Conservation (phyloP, 2,888 invertebrate species). For the Drosophila kanekoi region DNA sequence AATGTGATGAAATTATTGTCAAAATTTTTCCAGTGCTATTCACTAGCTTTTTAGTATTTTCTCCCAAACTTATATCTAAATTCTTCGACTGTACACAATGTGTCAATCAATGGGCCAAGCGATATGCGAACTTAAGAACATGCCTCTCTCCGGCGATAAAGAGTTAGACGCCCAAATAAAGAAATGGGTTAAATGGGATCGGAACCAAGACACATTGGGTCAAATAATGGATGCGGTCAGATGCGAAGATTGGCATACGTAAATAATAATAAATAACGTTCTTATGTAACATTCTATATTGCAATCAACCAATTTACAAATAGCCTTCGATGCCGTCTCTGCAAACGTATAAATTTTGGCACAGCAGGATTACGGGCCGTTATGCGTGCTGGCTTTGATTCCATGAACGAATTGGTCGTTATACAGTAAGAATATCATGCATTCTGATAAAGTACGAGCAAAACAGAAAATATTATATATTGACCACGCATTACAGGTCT, state of each 20-base stretch:
- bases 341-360: slow-evolving; percentile 92
- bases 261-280: not conserved
- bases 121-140: slow-evolving; percentile 55
- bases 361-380: slow-evolving; percentile 96
- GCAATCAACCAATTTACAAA: not conserved
- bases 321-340: slow-evolving; percentile 88
- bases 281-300: too few relatives aligned
- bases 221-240: slow-evolving; percentile 88
- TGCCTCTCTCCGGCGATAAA: slow-evolving; percentile 69
- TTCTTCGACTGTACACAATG: slow-evolving; percentile 30
- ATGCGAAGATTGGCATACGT: slow-evolving; percentile 86
- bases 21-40: slow-evolving; percentile 5
- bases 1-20: slow-evolving; percentile 16
- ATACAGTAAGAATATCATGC: slow-evolving; percentile 87
- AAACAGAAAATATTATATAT: not conserved
- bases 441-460: not conserved
- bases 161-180: slow-evolving; percentile 89
- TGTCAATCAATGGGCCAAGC: slow-evolving; percentile 48
- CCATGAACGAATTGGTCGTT: slow-evolving; percentile 98
- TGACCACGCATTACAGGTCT: slow-evolving; percentile 86
- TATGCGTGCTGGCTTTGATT: slow-evolving; percentile 96
- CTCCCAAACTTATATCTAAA: slow-evolving; percentile 16
- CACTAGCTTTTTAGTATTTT: not conserved
- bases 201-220: slow-evolving; percentile 88
- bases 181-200: slow-evolving; percentile 91